Percentiles rank a stretch among this genome's conserved stretches.
phyloP scores from a whole-genome alignment of 2,888 invertebrate species.

The Leptopilina myrica region DNA sequence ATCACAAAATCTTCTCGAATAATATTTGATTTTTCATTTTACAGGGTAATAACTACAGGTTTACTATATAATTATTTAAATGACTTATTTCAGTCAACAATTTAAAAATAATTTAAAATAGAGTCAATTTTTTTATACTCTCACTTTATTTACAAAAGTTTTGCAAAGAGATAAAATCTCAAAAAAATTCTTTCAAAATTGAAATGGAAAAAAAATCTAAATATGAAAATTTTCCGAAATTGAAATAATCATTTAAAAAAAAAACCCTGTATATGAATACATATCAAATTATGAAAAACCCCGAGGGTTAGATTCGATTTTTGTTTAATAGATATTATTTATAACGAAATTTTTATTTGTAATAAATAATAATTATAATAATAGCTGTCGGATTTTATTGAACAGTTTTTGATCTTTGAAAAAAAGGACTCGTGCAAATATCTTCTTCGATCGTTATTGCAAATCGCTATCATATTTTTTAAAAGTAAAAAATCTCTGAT shows the following conservation, averaged over 20 bases:
- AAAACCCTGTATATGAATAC: slow-evolving; percentile 34
- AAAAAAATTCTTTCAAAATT: background rate
- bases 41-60: background rate
- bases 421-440: background rate
- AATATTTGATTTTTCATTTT: slow-evolving; percentile 29
- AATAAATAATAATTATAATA: background rate
- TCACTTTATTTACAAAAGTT: too few species aligned
- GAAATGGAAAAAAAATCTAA: background rate
- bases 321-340: background rate
- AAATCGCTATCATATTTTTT: slow-evolving; percentile 27
- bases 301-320: slow-evolving; percentile 15
- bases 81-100: too few species aligned
- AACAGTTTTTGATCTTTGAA: too few species aligned
- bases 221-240: too few species aligned
- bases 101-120: too few species aligned
- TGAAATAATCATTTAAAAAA: background rate
- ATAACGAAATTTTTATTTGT: background rate
- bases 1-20: background rate
- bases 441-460: slow-evolving; percentile 32
- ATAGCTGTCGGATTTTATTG: background rate
- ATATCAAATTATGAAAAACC: slow-evolving; percentile 37
- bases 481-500: background rate
- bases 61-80: background rate
- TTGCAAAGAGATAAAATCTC: background rate
- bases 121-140: too few species aligned